phyloP scores from a whole-genome alignment of 2,888 invertebrate species.

The Zhuqinia jingwanae region DNA sequence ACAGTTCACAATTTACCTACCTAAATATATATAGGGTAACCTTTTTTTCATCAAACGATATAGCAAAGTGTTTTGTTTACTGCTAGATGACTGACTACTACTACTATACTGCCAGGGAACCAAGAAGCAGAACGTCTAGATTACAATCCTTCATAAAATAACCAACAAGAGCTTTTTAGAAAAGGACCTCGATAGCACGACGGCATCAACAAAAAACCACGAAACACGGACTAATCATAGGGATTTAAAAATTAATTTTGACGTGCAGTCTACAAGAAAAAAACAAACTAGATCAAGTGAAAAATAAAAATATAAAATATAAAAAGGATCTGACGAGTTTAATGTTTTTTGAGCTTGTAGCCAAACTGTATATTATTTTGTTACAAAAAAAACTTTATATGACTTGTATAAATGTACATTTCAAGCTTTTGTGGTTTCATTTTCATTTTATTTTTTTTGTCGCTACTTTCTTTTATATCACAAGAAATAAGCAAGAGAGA shows the following conservation, averaged over 20 bases:
- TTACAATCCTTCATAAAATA: background rate
- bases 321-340: no score
- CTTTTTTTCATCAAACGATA: background rate
- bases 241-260: slow-evolving; percentile 29
- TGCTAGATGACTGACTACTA: background rate
- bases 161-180: no score
- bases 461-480: background rate
- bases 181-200: no score
- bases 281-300: slow-evolving; percentile 16
- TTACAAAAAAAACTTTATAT: slow-evolving; percentile 9
- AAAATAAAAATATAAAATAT: no score
- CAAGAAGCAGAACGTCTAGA: no score
- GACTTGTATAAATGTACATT: no score
- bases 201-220: background rate
- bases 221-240: slow-evolving; percentile 12
- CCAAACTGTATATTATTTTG: no score
- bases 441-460: no score
- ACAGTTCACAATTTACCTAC: no score
- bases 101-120: no score
- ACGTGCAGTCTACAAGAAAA: background rate
- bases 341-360: no score
- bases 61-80: slow-evolving; percentile 15
- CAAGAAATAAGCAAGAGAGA: background rate
- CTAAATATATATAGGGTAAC: no score
- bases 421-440: background rate